Percentiles rank a stretch among this genome's conserved stretches.
These are phyloP conservation scores for Cossypha heuglini DNA, from an alignment of 2,797 vertebrate species.

Conservation along the genomic window DNA sequence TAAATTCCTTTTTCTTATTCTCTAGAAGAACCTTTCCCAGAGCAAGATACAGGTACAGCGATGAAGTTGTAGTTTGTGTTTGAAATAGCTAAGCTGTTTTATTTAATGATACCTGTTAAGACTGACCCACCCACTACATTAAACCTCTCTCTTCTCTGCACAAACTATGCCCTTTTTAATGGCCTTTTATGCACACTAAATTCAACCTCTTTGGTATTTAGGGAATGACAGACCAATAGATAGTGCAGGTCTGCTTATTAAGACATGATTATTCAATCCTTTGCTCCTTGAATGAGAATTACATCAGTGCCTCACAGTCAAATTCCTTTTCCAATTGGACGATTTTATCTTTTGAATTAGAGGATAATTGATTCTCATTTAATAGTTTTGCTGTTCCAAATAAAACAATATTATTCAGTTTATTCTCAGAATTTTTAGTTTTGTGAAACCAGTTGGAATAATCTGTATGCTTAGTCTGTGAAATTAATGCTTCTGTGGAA, in stretches of 20 bases:
- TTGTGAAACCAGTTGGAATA: neutral
- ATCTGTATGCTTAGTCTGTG: neutral
- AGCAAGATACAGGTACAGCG: fast-evolving
- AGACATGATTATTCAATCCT: neutral
- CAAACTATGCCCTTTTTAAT: neutral
- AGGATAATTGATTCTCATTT: neutral
- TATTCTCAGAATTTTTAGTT: neutral
- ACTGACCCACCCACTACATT: neutral
- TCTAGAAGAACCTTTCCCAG: neutral
- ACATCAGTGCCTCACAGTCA: neutral
- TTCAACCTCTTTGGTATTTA: neutral
- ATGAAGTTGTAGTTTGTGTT: neutral
- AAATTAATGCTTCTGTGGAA: neutral
- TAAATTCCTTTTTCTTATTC: neutral
- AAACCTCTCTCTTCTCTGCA: neutral
- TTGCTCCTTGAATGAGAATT: neutral
- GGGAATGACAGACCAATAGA: neutral
- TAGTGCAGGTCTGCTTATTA: neutral
- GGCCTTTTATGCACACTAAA: neutral
- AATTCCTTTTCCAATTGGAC: neutral
- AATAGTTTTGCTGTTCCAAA: neutral
- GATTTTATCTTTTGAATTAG: neutral
- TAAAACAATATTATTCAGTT: neutral
- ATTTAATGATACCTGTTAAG: neutral
- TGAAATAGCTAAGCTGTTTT: neutral